Conservation (phyloP, 2,113 vertebrate species). For the Grus americana region DNA sequence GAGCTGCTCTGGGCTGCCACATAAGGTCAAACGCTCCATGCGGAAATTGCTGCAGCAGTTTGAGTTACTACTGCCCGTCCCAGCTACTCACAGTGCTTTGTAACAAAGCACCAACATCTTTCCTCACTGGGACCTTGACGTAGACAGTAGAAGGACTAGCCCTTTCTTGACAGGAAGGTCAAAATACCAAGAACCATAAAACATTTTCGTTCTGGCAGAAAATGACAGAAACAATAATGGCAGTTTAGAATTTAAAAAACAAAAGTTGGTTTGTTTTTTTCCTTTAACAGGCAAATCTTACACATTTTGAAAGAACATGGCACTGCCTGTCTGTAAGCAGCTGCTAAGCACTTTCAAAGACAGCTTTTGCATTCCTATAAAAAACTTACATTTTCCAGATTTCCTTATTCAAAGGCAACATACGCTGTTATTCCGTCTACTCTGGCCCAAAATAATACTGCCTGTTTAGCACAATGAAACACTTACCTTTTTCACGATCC, state of each 20-base stretch:
- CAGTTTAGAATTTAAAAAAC: not conserved
- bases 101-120: not conserved
- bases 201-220: not conserved
- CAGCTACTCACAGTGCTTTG: not conserved
- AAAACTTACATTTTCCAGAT: not conserved
- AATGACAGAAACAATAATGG: not conserved
- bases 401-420: not conserved
- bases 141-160: not conserved
- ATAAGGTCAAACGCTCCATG: not conserved
- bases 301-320: not conserved
- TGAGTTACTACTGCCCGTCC: not conserved
- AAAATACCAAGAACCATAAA: not conserved
- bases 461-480: not conserved
- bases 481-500: slow-evolving; percentile 71
- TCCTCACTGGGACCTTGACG: not conserved
- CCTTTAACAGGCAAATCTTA: not conserved
- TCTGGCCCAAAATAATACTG: not conserved
- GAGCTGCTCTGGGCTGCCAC: not conserved
- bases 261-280: not conserved
- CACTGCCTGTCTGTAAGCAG: not conserved
- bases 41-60: not conserved
- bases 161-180: not conserved
- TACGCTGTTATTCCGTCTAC: not conserved
- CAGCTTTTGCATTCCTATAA: not conserved
- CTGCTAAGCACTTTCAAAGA: not conserved